Evolutionary conservation across 1,140 invertebrate species (phyloP).

Genomic region (Drosophila tropicalis): DNA sequence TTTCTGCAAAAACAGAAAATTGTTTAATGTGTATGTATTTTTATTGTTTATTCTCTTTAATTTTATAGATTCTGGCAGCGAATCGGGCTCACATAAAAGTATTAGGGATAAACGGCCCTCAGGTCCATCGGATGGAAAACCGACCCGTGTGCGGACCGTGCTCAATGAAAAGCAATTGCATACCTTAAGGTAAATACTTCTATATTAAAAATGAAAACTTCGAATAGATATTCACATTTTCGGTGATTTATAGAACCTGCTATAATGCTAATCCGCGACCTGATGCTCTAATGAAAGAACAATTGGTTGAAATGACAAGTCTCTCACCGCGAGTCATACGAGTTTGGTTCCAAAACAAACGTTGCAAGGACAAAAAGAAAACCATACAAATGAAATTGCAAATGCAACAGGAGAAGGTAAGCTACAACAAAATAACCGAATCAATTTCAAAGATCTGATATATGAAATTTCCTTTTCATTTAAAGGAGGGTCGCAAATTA

Average conservation of each 20-base stretch:
- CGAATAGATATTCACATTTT: no score
- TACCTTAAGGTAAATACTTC: constrained; percentile 88
- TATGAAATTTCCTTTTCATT: background rate
- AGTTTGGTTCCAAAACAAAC: constrained; percentile 99
- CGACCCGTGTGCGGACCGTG: constrained; percentile 98
- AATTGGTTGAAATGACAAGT: constrained; percentile 99
- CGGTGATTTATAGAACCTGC: constrained; percentile 87
- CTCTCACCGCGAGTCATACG: constrained; percentile 97
- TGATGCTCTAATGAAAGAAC: constrained; percentile 99
- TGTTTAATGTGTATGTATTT: background rate
- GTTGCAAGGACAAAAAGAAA: constrained; percentile 99
- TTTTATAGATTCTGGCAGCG: constrained; percentile 90
- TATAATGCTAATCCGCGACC: constrained; percentile 98
- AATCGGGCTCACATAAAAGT: constrained; percentile 92
- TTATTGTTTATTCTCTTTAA: background rate
- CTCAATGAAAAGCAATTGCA: constrained; percentile 99
- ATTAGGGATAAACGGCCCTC: constrained; percentile 86
- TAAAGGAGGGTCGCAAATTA: constrained; percentile 94
- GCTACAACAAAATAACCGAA: constrained; percentile 15
- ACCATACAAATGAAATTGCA: constrained; percentile 98
- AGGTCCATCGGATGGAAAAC: constrained; percentile 93
- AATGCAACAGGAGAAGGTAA: constrained; percentile 98
- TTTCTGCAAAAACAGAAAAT: constrained; percentile 45
- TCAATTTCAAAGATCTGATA: constrained; percentile 5
- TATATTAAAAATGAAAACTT: background rate